Percentiles rank a stretch among this genome's conserved stretches.
phyloP scores from a whole-genome alignment of 2,113 vertebrate genomes.

The Centropus bengalensis region DNA sequence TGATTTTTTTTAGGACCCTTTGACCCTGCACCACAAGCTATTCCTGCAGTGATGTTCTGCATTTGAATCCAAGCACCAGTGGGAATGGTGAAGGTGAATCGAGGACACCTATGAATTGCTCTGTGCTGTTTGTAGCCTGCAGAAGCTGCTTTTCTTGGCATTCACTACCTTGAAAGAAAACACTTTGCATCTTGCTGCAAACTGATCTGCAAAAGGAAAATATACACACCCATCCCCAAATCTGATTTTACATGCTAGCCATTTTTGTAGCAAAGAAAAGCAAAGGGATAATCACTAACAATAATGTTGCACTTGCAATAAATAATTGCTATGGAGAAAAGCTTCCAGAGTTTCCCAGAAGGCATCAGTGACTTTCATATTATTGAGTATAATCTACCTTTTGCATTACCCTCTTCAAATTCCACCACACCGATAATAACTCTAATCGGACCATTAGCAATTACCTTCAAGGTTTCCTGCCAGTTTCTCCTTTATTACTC shows the following conservation, averaged over 20 bases:
- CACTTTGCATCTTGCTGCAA: background rate
- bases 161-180: background rate
- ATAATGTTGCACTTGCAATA: background rate
- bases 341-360: slow-evolving; percentile 12
- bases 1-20: background rate
- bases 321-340: slow-evolving; percentile 18
- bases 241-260: background rate
- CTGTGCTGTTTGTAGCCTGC: background rate
- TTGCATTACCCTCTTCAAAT: slow-evolving; percentile 34
- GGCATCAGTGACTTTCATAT: slow-evolving; percentile 27
- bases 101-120: background rate
- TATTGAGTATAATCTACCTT: slow-evolving; percentile 50
- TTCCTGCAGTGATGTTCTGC: background rate
- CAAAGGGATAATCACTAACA: background rate
- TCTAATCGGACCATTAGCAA: background rate
- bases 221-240: background rate
- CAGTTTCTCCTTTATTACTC: background rate
- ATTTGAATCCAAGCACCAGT: background rate
- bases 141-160: slow-evolving; percentile 51
- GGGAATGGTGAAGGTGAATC: background rate
- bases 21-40: background rate
- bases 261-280: background rate
- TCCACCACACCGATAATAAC: slow-evolving; percentile 5
- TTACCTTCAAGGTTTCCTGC: background rate
- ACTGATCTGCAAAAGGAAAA: background rate